Evolutionary conservation across 2,888 invertebrate species (phyloP).

Genomic region (Synergus umbraculus): DNA sequence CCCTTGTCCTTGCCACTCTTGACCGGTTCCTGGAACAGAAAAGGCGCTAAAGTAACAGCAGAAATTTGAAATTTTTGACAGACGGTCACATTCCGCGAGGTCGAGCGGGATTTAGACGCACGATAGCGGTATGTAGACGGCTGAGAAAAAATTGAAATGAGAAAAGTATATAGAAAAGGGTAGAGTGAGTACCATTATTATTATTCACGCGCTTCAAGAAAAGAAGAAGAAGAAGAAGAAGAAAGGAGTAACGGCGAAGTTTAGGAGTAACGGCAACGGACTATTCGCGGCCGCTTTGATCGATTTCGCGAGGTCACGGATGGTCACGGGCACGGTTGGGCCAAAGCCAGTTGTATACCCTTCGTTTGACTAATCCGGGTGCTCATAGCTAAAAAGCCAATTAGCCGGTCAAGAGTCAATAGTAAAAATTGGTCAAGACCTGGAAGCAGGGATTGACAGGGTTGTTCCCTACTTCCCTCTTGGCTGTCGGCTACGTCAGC

Average conservation of each 20-base stretch:
- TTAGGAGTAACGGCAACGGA: slow-evolving; percentile 40
- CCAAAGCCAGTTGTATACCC: slow-evolving; percentile 6
- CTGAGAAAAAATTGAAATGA: slow-evolving; percentile 37
- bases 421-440: not conserved
- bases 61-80: slow-evolving; percentile 18
- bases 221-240: slow-evolving; percentile 20
- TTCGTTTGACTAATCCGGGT: slow-evolving; percentile 15
- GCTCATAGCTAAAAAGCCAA: slow-evolving; percentile 3
- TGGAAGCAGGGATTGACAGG: not conserved
- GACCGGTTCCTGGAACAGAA: slow-evolving; percentile 73
- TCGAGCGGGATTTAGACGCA: slow-evolving; percentile 34
- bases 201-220: slow-evolving; percentile 22
- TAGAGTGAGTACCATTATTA: slow-evolving; percentile 64
- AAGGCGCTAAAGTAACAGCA: not conserved
- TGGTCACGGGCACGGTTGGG: slow-evolving; percentile 32
- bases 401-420: slow-evolving; percentile 2
- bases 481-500: slow-evolving; percentile 8
- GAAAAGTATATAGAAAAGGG: slow-evolving; percentile 37
- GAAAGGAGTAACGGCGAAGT: slow-evolving; percentile 41
- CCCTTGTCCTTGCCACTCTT: slow-evolving; percentile 74
- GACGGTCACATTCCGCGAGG: slow-evolving; percentile 1
- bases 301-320: slow-evolving; percentile 41
- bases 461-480: slow-evolving; percentile 27
- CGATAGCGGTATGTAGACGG: slow-evolving; percentile 40
- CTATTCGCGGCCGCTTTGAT: slow-evolving; percentile 44